Base-by-base conservation (phyloP, 1,140 invertebrate species). In the Laupala kohalensis region DNA sequence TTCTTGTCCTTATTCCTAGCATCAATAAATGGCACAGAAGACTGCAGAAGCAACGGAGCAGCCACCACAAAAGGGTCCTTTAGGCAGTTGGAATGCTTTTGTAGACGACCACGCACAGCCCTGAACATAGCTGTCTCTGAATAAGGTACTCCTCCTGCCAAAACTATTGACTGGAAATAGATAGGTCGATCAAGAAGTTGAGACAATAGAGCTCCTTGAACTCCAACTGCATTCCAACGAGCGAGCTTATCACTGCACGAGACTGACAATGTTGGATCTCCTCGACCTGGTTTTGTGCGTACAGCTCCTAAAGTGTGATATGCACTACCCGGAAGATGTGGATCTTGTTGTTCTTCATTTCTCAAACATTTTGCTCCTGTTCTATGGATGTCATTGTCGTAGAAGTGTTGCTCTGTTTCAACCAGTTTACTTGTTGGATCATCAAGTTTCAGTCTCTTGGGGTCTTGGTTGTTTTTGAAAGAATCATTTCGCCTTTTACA, bases 221-320 rank as follows among this genome's bases (percentile, higher is more conserved):
- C 73, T 12, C 73, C 73, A 64, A 95, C 75, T 73, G 92, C 81
- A 78, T 91, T 89, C 95, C 95, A 98, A 72, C 89, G 89, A 6
- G 92, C 87, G 3, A 97, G 83, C 84, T 97, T 98, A 81, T 98
- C 95, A 80, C 93, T 96, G 80, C 95, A 97, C 1, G 92, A 96
- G 73, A 96, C 86, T 63, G 92, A 96, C 15, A 92, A 77, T 2
- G 96, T 97, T 64, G 88, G 89, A 79, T 95, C 90, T 0, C 96
- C 96, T 77, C 94, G 83, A 0, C 96, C 96, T 65, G 96, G 96
- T 81, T 98, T 98, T 3, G 89, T 96, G 68, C 95, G 84, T 9
- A 96, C 84, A 62, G 86, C 87, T 24, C 91, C 92, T 2, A 87
- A 77, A 13, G 83, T 77, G 77, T 95, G 93, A 79, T 92, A 94